Conservation (phyloP, 2,888 invertebrate genomes). For the Ligdia adustata region DNA sequence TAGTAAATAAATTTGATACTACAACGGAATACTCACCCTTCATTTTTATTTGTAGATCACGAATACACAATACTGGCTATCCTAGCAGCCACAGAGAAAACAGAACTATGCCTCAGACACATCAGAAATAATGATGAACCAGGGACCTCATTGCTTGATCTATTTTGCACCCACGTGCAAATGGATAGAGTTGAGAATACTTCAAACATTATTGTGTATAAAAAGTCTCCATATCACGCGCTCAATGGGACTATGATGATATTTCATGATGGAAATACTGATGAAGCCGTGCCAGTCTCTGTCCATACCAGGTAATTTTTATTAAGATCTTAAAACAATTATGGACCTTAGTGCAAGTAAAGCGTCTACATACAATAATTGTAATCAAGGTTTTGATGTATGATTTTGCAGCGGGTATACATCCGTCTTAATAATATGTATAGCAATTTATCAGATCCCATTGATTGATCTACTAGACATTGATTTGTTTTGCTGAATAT, state of each 20-base stretch:
- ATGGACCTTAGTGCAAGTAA: too few relatives aligned
- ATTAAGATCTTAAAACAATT: neutral
- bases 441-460: too few relatives aligned
- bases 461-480: too few relatives aligned
- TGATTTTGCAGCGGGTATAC: too few relatives aligned
- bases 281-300: constrained; percentile 34
- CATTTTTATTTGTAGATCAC: constrained; percentile 48
- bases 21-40: too few relatives aligned
- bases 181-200: constrained; percentile 51
- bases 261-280: constrained; percentile 32
- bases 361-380: too few relatives aligned
- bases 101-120: constrained; percentile 52
- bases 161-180: constrained; percentile 52
- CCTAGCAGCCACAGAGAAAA: constrained; percentile 55
- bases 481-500: too few relatives aligned
- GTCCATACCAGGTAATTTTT: constrained; percentile 60
- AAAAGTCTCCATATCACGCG: constrained; percentile 57
- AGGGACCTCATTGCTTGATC: constrained; percentile 39
- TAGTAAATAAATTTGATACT: too few relatives aligned
- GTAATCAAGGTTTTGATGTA: too few relatives aligned
- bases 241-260: constrained; percentile 63
- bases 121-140: constrained; percentile 39
- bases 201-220: constrained; percentile 53
- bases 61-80: constrained; percentile 49
- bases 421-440: too few relatives aligned